These are phyloP conservation scores for Labeo rohita DNA, from an alignment of 2,113 vertebrate genomes.

Conservation along the genomic window DNA sequence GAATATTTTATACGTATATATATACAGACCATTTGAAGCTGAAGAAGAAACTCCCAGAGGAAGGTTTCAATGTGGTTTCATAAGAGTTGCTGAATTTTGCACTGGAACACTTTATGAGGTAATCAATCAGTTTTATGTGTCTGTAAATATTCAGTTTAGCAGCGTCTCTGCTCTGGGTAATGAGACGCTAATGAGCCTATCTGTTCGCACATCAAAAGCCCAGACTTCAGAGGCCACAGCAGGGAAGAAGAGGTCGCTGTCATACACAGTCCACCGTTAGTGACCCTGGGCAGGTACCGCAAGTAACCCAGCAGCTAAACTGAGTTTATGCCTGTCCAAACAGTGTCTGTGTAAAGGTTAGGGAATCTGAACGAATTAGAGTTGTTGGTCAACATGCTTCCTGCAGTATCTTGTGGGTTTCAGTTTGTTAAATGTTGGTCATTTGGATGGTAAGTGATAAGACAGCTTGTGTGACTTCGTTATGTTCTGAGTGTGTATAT, in stretches of 20 bases:
- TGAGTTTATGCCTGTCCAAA: constrained; percentile 36
- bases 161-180: constrained; percentile 55
- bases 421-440: background rate
- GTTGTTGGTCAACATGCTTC: background rate
- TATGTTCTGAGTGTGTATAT: constrained; percentile 37
- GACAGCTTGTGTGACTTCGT: constrained; percentile 30
- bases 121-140: constrained; percentile 41
- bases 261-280: constrained; percentile 15
- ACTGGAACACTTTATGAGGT: background rate
- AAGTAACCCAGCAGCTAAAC: background rate
- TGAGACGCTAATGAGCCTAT: constrained; percentile 72
- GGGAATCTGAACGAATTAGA: background rate
- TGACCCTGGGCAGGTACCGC: constrained; percentile 1
- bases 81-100: background rate
- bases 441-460: background rate
- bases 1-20: background rate
- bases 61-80: background rate
- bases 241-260: constrained; percentile 27
- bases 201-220: constrained; percentile 73
- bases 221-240: constrained; percentile 63
- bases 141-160: constrained; percentile 36
- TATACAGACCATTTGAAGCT: background rate
- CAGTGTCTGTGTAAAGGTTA: constrained; percentile 28
- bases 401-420: background rate
- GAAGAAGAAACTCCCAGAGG: background rate